Base-by-base conservation (phyloP, 1,140 invertebrate species). In the Chrysoperla carnea region DNA sequence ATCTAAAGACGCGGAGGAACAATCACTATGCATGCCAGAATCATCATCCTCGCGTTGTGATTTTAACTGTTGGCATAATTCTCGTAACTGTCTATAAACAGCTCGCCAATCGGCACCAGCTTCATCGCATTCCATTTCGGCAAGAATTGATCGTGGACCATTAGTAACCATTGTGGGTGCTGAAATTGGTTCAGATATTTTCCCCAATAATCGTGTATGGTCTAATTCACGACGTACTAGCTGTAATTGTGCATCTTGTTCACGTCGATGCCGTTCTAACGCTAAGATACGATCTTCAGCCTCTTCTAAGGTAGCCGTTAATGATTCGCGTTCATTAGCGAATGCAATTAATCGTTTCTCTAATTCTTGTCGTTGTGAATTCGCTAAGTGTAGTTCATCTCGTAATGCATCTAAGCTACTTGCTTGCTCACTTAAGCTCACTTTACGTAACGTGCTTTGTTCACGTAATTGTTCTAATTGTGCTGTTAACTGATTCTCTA, bases 361-460 rank as follows among this genome's bases (percentile, higher is more conserved):
- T 44, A 93, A 60, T 50, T 92, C 89, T 39, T 72, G 69, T 55
- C 84, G 85, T 58, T 88, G 85, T 52, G 86, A 82, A 27, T 75
- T 78, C 40, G 91, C 74, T 44, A 92, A 59, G 50, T 82, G 76
- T 45, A 92, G 76, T 69, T 94, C 89, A 57, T 89, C 83, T 57
- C 82, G 74, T 7, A 94, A 72, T 23, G 86, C 76, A 55, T 91
- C 85, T 46, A 93, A 62, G 58, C 88, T 90, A 55, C 76, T 84
- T 41, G 90, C 79, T 58, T 93, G 89, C 59, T 92, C 86, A 68
- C 82, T 64, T 29, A 58, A 40, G 44, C 41, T 54, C n/a, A 44
- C 50, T 60, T 78, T 86, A 50, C 85, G 69, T 46, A 84, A 70
- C 41, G 76, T 76, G 53, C 84, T 87, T 61, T 90, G 85, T 58